Evolutionary conservation across 2,113 vertebrate species (phyloP).

Genomic region (Rhinichthys klamathensis): DNA sequence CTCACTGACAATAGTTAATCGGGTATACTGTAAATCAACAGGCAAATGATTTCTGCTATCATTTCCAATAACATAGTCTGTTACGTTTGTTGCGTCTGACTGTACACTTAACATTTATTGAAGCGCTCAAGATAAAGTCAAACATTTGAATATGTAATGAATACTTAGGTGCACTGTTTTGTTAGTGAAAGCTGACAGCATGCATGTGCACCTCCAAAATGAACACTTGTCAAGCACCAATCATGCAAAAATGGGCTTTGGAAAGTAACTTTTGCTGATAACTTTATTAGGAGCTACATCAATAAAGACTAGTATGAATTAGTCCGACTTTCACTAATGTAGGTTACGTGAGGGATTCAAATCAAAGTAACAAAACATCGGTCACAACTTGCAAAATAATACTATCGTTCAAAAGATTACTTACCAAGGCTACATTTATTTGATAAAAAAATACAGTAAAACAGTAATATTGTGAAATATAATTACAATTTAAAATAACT

Average conservation of each 20-base stretch:
- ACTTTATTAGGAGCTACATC: neutral
- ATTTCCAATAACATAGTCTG: neutral
- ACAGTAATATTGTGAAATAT: neutral
- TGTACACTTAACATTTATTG: neutral
- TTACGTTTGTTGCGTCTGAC: neutral
- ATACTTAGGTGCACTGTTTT: too few relatives aligned
- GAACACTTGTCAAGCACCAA: too few relatives aligned
- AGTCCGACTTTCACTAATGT: neutral
- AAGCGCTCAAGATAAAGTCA: neutral
- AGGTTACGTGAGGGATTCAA: neutral
- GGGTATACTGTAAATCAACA: neutral
- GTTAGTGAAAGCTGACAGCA: too few relatives aligned
- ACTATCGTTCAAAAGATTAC: neutral
- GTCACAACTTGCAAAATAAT: too few relatives aligned
- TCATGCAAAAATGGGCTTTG: neutral
- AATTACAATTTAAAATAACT: neutral
- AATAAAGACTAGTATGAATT: neutral
- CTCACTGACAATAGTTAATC: conserved; percentile 34
- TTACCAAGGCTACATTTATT: neutral
- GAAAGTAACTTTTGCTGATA: neutral
- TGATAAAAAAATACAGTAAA: neutral
- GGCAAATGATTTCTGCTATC: neutral
- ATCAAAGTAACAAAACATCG: neutral
- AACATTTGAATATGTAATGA: too few relatives aligned
- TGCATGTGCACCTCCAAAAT: too few relatives aligned